Base-by-base conservation (phyloP, 2,888 invertebrate species). In the Polydrusus cervinus region DNA sequence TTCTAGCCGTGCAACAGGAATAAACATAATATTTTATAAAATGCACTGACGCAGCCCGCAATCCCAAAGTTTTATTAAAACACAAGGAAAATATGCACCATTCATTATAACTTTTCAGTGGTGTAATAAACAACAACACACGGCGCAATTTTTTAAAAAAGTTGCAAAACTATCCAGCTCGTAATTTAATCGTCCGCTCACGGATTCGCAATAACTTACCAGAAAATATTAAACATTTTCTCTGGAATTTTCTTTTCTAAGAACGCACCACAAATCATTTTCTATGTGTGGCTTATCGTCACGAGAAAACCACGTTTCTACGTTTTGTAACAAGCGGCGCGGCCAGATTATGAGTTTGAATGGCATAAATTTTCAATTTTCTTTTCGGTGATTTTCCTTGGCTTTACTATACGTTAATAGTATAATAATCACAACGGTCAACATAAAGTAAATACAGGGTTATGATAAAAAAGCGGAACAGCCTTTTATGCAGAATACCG, bases 161-260 rank as follows among this genome's bases (percentile, higher is more conserved):
- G 49, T 71, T 71, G 43, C 64, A 30, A 47, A 71, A 66, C 66
- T 66, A 66, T 66, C 57, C 60, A 34, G 30, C 18, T 66, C 66
- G 83, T 82, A 83, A 84, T 85, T 85, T 81, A 81, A 80, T 78
- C 79, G 80, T 80, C 83, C 81, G 79, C 82, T 82, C 84, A 84
- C 84, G 84, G 80, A 82, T 78, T 77, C 79, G 81, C 82, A 84
- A 84, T 84, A 83, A 84, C 80, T 84, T 83, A 83, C 78, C 74
- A 78, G 78, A 78, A 81, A 81, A 82, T 81, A 83, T 84, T 83
- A 84, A 73, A 73, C 73, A 67, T 71, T 73, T 73, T 67, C 73
- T 40, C 47, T 20, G 47, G 49, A 73, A 67, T 72, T 71, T 73
- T 61, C 73, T 73, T 73, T 61, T 67, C 60, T 61, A 49, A 60